Percentiles rank a stretch among this genome's conserved stretches.
Evolutionary conservation across 2,797 vertebrate species (phyloP).

Genomic region (Alcedo atthis): DNA sequence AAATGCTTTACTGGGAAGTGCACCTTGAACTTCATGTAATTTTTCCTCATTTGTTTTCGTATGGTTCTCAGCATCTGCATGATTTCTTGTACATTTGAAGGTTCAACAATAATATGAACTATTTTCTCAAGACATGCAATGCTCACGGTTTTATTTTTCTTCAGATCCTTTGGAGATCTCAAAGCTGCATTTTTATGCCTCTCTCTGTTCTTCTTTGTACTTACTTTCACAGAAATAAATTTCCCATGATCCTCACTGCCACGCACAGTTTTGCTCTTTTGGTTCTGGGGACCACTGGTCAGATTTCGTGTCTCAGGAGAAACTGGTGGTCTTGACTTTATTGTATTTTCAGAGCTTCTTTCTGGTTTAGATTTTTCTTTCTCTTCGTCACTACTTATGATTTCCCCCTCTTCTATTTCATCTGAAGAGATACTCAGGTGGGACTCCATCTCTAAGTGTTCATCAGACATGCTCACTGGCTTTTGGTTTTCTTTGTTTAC

Average conservation of each 20-base stretch:
- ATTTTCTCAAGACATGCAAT: slow-evolving; percentile 79
- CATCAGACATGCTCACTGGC: slow-evolving; percentile 77
- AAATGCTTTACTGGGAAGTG: slow-evolving; percentile 90
- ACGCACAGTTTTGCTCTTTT: slow-evolving; percentile 40
- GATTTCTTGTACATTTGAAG: slow-evolving; percentile 84
- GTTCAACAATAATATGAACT: slow-evolving; percentile 77
- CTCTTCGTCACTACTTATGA: slow-evolving; percentile 83
- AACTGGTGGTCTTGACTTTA: slow-evolving; percentile 45
- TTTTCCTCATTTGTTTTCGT: slow-evolving; percentile 88
- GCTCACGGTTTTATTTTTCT: slow-evolving; percentile 71
- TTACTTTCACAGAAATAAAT: slow-evolving; percentile 50
- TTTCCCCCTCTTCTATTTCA: slow-evolving; percentile 94
- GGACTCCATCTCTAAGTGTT: slow-evolving; percentile 51
- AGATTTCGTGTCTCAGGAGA: slow-evolving; percentile 57
- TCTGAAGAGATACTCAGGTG: slow-evolving; percentile 75
- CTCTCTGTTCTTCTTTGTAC: slow-evolving; percentile 52
- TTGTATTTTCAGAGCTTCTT: slow-evolving; percentile 47
- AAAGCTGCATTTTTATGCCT: slow-evolving; percentile 55
- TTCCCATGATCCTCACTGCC: slow-evolving; percentile 58
- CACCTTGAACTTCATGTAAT: slow-evolving; percentile 97
- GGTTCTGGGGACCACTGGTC: slow-evolving; percentile 27
- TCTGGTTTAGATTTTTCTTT: slow-evolving; percentile 78
- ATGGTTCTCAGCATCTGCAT: slow-evolving; percentile 89
- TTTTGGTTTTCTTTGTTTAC: slow-evolving; percentile 96
- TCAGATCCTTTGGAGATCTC: slow-evolving; percentile 55